Percentiles rank a stretch among this genome's conserved stretches.
These are phyloP conservation scores for Helogale parvula DNA, from an alignment of 2,113 vertebrate genomes.

Conservation along the genomic window DNA sequence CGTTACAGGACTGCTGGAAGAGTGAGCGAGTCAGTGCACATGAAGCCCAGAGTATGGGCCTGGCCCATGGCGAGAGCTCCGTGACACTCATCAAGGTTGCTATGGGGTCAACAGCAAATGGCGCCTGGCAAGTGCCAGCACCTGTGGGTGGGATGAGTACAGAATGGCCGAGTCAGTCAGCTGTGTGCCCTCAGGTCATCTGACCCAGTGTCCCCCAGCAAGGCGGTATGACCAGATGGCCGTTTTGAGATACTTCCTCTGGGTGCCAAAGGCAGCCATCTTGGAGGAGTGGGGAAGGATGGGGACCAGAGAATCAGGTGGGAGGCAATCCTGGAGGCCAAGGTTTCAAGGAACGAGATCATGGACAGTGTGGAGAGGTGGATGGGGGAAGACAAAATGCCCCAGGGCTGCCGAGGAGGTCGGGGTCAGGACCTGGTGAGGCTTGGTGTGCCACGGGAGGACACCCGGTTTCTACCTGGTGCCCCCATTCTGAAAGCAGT, in stretches of 20 bases:
- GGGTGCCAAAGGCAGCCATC: background rate
- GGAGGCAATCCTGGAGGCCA: background rate
- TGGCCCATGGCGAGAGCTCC: fast-evolving
- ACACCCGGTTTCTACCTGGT: background rate
- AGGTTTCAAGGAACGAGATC: background rate
- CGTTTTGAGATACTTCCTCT: background rate
- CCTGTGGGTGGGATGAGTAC: background rate
- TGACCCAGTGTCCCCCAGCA: background rate
- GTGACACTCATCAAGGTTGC: background rate
- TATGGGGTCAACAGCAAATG: fast-evolving
- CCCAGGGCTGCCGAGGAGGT: background rate
- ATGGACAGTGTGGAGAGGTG: background rate
- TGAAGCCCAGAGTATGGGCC: background rate
- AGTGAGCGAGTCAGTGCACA: fast-evolving
- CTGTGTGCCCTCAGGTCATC: background rate
- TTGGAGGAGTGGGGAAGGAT: background rate
- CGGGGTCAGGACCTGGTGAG: background rate
- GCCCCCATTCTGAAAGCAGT: background rate
- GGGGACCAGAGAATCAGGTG: background rate
- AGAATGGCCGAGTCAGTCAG: background rate
- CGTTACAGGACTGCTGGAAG: background rate
- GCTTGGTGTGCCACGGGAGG: background rate
- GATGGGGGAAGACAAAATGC: background rate
- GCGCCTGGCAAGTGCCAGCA: background rate
- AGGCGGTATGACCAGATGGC: background rate